These are phyloP conservation scores for Tipula confusa DNA, from an alignment of 2,888 invertebrate genomes.

Conservation along the genomic window DNA sequence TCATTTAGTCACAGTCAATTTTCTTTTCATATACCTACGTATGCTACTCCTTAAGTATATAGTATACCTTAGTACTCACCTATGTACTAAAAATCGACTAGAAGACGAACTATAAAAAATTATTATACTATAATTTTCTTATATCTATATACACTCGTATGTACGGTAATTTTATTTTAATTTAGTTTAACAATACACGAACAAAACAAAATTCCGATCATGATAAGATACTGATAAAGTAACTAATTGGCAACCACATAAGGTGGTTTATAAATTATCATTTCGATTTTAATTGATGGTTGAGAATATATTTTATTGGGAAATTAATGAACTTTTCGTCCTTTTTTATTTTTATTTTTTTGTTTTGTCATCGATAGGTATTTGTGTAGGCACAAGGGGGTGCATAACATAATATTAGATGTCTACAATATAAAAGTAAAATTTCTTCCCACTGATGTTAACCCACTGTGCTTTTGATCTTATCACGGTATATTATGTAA, in stretches of 20 bases:
- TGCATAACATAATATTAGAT: no score
- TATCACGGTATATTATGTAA: neutral
- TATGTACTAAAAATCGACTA: neutral
- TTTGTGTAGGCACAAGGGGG: neutral
- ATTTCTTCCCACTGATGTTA: neutral
- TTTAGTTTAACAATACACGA: neutral
- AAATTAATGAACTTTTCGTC: neutral
- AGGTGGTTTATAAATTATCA: constrained; percentile 20
- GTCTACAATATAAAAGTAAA: neutral
- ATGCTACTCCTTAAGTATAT: neutral
- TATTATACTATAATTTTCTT: neutral
- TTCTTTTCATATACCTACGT: neutral
- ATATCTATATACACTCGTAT: neutral
- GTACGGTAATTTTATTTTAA: neutral
- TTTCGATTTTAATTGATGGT: neutral
- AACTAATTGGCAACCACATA: neutral
- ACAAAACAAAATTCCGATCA: neutral
- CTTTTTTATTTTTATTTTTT: neutral
- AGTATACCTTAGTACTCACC: neutral
- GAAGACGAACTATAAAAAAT: neutral
- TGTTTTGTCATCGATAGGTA: neutral
- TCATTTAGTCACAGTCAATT: constrained; percentile 20
- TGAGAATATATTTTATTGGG: neutral
- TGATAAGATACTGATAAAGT: neutral
- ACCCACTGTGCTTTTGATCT: neutral